A percentile compares a stretch with the other conserved stretches of the same genome.
phyloP scores from a whole-genome alignment of 2,797 vertebrate genomes.

The Luscinia megarhynchos region DNA sequence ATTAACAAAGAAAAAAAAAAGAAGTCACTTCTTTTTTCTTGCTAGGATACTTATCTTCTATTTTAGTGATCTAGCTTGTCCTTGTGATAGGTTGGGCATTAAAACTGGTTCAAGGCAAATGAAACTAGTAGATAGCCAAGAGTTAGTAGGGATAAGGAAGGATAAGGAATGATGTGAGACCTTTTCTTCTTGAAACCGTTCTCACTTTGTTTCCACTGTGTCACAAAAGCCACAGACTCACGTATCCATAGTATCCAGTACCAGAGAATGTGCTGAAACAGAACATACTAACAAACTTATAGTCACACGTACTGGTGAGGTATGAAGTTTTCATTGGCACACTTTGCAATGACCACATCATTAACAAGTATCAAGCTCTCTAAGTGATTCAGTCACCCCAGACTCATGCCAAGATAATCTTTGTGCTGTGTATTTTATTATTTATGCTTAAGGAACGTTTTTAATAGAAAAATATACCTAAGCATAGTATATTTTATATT shows the following conservation, averaged over 20 bases:
- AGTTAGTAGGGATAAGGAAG: background rate
- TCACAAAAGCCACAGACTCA: background rate
- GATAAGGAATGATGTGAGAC: background rate
- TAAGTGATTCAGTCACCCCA: slow-evolving; percentile 40
- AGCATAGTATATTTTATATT: background rate
- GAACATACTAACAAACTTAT: background rate
- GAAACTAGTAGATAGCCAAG: background rate
- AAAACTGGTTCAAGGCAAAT: background rate
- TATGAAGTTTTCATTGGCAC: slow-evolving; percentile 55
- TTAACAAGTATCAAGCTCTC: slow-evolving; percentile 31
- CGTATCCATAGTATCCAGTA: background rate
- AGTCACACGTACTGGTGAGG: background rate
- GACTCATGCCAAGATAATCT: slow-evolving; percentile 44
- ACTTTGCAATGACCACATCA: slow-evolving; percentile 35
- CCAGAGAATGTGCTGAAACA: background rate
- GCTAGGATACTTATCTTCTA: background rate
- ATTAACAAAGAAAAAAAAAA: background rate
- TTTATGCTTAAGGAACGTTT: background rate
- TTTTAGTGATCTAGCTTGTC: background rate
- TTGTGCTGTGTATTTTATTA: slow-evolving; percentile 27
- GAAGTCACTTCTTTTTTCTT: background rate
- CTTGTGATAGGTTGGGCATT: background rate
- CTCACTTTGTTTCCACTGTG: background rate
- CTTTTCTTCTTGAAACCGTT: background rate
- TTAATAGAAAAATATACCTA: background rate